Evolutionary conservation across 2,888 invertebrate species (phyloP), one percentile per base, ranked within the genome.

Genomic region (Drosophila setosimentum): DNA sequence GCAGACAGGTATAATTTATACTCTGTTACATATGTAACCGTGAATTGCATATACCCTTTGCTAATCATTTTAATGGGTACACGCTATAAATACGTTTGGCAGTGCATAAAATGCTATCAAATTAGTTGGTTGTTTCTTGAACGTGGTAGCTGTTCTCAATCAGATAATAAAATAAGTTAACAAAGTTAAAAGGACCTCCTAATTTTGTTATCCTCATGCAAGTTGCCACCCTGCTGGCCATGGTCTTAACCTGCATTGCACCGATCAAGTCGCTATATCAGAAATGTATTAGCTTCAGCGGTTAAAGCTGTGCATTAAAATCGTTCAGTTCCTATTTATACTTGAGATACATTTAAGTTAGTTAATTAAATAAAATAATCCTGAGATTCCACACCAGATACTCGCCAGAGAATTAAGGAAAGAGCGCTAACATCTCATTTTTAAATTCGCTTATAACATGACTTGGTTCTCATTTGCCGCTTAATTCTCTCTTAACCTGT

Each of bases 231-330:
- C 55, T 92, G 29, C 45, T 91, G 3, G 73, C 81, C 1, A 77
- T 92, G 75, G 76, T 91, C 1, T 61, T 91, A 24, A 90, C 91
- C 10, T 84, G 81, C 60, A 86, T 85, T 33, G 92, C 91, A 1
- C 89, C 92, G 1, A 62, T 92, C 0, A 91, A 90, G 64, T 84
- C 91, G 0, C 59, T 92, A 1, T 91, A 86, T 69, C 73, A 80
- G 3, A 92, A 91, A 54, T 69, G 68, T 30, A 4, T n/a, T 8
- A 79, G 70, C 27, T 66, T 86, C n/a, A 24, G 33, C 1, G 79
- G 72, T 13, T 86, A 60, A 63, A 16, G 13, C 10, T n/a, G 1
- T 24, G 11, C 7, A 11, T 16, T 57, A 30, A 61, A 49, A 59
- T 45, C 13, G 48, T 57, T 45, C 42, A 65, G 45, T 59, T 73